Conservation (phyloP, 2,113 vertebrate genomes). For the Oryzias celebensis region DNA sequence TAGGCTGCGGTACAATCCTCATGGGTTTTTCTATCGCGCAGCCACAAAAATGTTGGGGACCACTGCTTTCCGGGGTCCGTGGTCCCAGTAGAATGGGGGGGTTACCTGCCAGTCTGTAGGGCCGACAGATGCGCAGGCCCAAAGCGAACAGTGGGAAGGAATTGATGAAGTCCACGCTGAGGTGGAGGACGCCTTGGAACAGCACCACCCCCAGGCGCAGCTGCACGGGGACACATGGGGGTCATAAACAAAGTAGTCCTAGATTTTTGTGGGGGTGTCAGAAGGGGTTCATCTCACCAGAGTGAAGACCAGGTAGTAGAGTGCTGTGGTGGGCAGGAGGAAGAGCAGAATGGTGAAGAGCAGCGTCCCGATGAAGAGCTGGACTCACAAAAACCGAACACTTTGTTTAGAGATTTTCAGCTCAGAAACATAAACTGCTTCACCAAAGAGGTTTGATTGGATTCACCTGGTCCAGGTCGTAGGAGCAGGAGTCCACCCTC, state of each 20-base stretch:
- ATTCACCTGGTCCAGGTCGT: constrained; percentile 94
- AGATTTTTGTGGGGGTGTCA: background rate
- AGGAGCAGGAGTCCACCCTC: constrained; percentile 96
- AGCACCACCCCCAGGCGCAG: constrained; percentile 90
- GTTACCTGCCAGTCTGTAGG: constrained; percentile 89
- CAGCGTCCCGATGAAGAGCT: constrained; percentile 95
- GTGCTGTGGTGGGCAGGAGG: constrained; percentile 90
- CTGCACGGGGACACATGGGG: constrained; percentile 59
- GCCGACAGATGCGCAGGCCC: constrained; percentile 82
- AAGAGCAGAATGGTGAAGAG: constrained; percentile 95
- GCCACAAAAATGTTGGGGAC: too few species aligned
- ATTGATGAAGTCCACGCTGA: constrained; percentile 89
- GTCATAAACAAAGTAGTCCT: background rate
- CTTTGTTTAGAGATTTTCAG: background rate
- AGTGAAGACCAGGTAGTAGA: constrained; percentile 97
- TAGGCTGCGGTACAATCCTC: too few species aligned
- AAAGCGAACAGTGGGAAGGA: constrained; percentile 91
- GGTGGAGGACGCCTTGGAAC: constrained; percentile 89
- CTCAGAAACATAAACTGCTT: background rate
- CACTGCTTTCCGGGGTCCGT: too few species aligned
- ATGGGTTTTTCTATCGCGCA: too few species aligned
- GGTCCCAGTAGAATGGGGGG: background rate
- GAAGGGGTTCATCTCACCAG: constrained; percentile 74
- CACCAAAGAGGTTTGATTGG: background rate
- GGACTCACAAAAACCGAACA: constrained; percentile 12